Evolutionary conservation across 2,113 vertebrate species (phyloP).

Genomic region (Ceuthmochares aereus): DNA sequence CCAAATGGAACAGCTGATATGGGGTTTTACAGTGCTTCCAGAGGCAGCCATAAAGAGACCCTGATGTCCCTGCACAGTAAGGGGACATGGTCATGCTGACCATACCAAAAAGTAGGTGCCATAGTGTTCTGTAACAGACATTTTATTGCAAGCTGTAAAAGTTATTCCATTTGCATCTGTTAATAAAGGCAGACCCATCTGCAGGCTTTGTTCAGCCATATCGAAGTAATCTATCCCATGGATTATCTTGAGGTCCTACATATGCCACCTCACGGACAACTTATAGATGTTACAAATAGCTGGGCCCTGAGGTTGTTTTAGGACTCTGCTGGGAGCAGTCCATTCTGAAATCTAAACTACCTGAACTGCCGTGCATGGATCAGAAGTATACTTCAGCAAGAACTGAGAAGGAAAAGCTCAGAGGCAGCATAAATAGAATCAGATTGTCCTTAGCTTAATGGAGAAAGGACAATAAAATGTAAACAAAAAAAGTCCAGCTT

Average conservation of each 20-base stretch:
- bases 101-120: not conserved
- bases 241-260: not conserved
- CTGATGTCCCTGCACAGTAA: not conserved
- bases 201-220: not conserved
- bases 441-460: conserved; percentile 5
- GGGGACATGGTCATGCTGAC: not conserved
- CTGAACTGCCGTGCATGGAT: not conserved
- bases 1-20: not conserved
- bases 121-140: not conserved
- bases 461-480: not conserved
- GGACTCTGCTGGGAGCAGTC: not conserved
- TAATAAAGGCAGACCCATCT: not conserved
- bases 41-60: not conserved
- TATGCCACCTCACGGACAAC: not conserved
- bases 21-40: not conserved
- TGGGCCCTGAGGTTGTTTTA: not conserved
- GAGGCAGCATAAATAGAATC: conserved; percentile 4
- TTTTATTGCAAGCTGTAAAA: not conserved
- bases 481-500: not conserved
- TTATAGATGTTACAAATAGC: not conserved
- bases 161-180: not conserved
- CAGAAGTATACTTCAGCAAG: not conserved
- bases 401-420: not conserved
- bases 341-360: conserved; percentile 1
- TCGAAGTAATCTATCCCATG: not conserved